Evolutionary conservation across 2,888 invertebrate species (phyloP).

Genomic region (Rhimphoctona megacephalus): DNA sequence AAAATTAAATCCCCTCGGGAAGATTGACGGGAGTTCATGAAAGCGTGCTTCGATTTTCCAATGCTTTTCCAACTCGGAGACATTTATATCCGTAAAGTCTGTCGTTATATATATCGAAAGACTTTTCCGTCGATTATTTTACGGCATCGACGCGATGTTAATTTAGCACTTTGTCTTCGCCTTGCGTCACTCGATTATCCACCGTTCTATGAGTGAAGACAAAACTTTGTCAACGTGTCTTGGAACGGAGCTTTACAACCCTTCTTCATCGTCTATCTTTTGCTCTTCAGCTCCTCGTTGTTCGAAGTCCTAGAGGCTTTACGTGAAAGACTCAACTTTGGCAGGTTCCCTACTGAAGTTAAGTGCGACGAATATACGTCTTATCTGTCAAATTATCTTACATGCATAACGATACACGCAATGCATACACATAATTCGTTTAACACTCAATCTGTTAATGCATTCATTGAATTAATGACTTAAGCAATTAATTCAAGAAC

Average conservation of each 20-base stretch:
- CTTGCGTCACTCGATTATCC: conserved; percentile 70
- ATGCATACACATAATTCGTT: neutral
- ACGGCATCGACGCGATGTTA: conserved; percentile 69
- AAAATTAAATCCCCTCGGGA: conserved; percentile 38
- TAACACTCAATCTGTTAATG: neutral
- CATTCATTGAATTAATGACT: neutral
- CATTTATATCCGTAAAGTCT: neutral
- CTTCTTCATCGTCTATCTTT: neutral
- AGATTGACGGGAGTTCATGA: conserved; percentile 43
- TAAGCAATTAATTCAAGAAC: neutral
- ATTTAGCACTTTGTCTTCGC: conserved; percentile 67
- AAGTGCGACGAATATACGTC: conserved; percentile 2
- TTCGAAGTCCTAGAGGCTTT: conserved; percentile 4
- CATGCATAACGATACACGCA: neutral
- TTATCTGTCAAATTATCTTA: neutral
- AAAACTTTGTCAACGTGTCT: conserved; percentile 39
- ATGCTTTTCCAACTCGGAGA: neutral
- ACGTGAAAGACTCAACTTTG: conserved; percentile 3
- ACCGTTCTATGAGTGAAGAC: conserved; percentile 9
- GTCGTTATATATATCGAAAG: neutral
- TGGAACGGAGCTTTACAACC: conserved; percentile 21
- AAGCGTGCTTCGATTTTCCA: conserved; percentile 52
- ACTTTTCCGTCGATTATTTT: conserved; percentile 46
- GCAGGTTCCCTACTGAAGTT: neutral
- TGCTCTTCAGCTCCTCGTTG: neutral